Conservation (phyloP, 2,888 invertebrate species). For the Dugesia japonica region DNA sequence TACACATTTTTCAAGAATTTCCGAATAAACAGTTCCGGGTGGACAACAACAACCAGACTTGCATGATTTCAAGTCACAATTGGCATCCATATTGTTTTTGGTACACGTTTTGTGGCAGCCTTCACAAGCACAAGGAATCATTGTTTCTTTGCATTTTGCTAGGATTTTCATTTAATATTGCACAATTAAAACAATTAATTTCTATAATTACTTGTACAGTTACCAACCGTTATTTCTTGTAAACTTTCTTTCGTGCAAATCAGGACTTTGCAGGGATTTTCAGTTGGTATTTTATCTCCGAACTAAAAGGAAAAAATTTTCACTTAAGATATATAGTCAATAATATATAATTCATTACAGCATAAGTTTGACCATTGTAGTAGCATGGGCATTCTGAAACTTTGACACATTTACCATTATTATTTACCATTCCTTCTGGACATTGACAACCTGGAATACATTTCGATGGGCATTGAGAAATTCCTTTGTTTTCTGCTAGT, state of each 20-base stretch:
- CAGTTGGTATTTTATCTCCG: conserved; percentile 21
- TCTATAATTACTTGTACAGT: neutral
- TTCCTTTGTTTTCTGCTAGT: neutral
- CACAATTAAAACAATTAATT: neutral
- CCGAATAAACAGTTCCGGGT: conserved; percentile 14
- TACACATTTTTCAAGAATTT: conserved; percentile 28
- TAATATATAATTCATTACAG: neutral
- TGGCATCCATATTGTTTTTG: neutral
- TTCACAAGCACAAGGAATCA: conserved; percentile 20
- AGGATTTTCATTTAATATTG: neutral
- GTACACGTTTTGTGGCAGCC: conserved; percentile 30
- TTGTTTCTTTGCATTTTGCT: neutral
- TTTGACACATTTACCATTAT: conserved; percentile 28
- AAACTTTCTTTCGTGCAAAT: conserved; percentile 22
- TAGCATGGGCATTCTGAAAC: conserved; percentile 30
- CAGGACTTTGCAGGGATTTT: conserved; percentile 9
- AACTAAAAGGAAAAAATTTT: neutral
- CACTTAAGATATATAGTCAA: neutral
- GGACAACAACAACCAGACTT: conserved; percentile 30
- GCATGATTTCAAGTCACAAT: conserved; percentile 15
- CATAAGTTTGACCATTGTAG: conserved; percentile 28
- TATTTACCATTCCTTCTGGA: conserved; percentile 27
- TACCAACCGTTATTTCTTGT: conserved; percentile 20
- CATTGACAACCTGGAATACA: conserved; percentile 28
- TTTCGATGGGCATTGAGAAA: conserved; percentile 11